Base-by-base conservation (phyloP, 1,140 invertebrate species). In the Scylla paramamosain region DNA sequence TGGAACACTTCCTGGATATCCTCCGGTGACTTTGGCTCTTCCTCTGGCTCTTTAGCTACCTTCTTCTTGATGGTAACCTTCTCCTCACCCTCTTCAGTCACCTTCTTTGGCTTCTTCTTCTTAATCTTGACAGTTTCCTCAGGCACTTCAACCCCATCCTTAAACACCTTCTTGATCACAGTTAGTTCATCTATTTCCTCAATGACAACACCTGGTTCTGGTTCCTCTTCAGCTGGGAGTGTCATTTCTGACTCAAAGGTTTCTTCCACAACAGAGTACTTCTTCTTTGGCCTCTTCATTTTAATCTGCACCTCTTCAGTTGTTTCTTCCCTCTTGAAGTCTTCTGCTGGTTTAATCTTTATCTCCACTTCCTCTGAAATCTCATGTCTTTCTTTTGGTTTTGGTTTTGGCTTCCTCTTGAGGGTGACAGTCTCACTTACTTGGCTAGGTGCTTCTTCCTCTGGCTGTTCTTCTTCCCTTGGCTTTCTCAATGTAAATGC, bases 51-150 rank as follows among this genome's bases (percentile, higher is more conserved):
- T 4, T 96, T 67, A 91, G 96, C 93, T 92, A 96, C 95, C 82
- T 96, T 96, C 96, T 97, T 97, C 95, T 97, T 96, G 16, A 96
- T 92, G 16, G 86, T 95, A 89, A 96, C 82, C 89, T 91, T 93
- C 77, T 96, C 96, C 86, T 96, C 96, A 29, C 93, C 96, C 46
- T 96, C 96, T 77, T 96, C 93, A 39, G 45, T 97, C 94, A 97
- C 96, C 95, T 97, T 97, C 95, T 97, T 97, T 6, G 97, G 97
- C 88, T 97, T 96, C 94, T 95, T 97, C 91, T 97, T 96, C 95
- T 95, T 97, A 7, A 96, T 77, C 46, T 96, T 29, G 20, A 95
- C 84, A 82, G 91, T 77, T 91, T 95, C 86, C 96, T 94, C 77
- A n/a, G 95, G 28, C 89, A 96, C 91, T 94, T 95, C 88, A 93